phyloP scores from a whole-genome alignment of 2,797 vertebrate genomes.

The Malurus splendens region DNA sequence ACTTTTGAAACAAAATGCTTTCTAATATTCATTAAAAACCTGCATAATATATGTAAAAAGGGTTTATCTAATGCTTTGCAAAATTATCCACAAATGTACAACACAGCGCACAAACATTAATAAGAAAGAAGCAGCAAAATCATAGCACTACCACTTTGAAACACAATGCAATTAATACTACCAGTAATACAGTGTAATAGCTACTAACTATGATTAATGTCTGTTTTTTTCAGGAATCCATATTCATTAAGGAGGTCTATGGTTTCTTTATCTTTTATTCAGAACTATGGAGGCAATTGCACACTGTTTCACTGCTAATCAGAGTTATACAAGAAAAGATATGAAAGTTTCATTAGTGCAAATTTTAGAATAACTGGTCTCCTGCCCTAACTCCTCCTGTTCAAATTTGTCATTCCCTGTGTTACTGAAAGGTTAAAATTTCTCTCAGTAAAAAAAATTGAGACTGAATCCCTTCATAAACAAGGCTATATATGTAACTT shows the following conservation, averaged over 20 bases:
- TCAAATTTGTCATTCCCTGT: not conserved
- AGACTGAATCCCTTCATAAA: not conserved
- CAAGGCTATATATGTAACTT: not conserved
- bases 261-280: slow-evolving; percentile 41
- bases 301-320: slow-evolving; percentile 49
- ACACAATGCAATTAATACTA: slow-evolving; percentile 49
- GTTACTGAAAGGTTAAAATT: not conserved
- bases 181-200: slow-evolving; percentile 52
- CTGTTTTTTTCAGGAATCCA: slow-evolving; percentile 53
- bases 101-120: slow-evolving; percentile 50
- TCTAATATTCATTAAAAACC: slow-evolving; percentile 44
- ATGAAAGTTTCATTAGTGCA: slow-evolving; percentile 1
- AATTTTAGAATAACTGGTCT: not conserved
- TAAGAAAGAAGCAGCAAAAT: slow-evolving; percentile 44
- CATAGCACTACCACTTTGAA: slow-evolving; percentile 51
- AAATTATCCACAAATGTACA: slow-evolving; percentile 56
- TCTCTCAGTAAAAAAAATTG: not conserved
- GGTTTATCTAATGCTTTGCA: slow-evolving; percentile 51
- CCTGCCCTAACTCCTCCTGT: not conserved
- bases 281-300: slow-evolving; percentile 49
- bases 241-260: slow-evolving; percentile 41
- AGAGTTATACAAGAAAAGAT: slow-evolving; percentile 14
- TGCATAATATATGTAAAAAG: slow-evolving; percentile 39
- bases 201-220: slow-evolving; percentile 54
- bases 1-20: slow-evolving; percentile 41